Conservation (phyloP, 2,888 invertebrate genomes). For the Neoscelio sp. region DNA sequence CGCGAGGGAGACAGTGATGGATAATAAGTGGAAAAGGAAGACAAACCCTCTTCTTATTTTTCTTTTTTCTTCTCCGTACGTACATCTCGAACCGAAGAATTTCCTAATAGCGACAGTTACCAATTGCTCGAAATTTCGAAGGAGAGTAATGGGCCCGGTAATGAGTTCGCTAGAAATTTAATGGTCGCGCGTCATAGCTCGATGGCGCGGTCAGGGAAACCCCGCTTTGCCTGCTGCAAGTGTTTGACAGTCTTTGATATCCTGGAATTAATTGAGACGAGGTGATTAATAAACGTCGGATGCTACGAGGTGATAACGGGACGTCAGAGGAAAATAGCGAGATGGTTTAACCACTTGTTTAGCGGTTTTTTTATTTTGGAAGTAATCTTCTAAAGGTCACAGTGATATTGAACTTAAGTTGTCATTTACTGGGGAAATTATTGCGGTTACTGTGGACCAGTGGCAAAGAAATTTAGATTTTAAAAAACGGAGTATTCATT, state of each 20-base stretch:
- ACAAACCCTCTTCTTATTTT: not conserved
- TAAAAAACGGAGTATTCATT: too few species aligned
- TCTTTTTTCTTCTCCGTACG: slow-evolving; percentile 24
- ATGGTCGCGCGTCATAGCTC: slow-evolving; percentile 4
- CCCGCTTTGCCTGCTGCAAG: not conserved
- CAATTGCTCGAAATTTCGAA: slow-evolving; percentile 42
- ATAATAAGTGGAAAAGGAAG: slow-evolving; percentile 7
- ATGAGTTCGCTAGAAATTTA: slow-evolving; percentile 35
- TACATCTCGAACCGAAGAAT: slow-evolving; percentile 43
- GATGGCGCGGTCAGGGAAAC: not conserved
- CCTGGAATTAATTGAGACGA: slow-evolving; percentile 44
- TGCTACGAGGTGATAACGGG: slow-evolving; percentile 39
- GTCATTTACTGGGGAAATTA: slow-evolving; percentile 22
- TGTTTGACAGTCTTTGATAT: slow-evolving; percentile 48
- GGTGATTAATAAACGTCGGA: slow-evolving; percentile 42
- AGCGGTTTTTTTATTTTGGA: slow-evolving; percentile 17
- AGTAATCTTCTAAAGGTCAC: slow-evolving; percentile 20
- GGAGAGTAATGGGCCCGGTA: slow-evolving; percentile 25
- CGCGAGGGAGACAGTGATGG: not conserved
- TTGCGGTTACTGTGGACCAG: not conserved
- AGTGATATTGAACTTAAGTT: slow-evolving; percentile 15
- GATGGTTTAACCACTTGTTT: slow-evolving; percentile 35
- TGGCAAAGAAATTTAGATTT: too few species aligned
- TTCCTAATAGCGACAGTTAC: slow-evolving; percentile 45
- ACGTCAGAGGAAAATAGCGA: slow-evolving; percentile 28